A percentile compares a stretch with the other conserved stretches of the same genome.
Conservation (phyloP, 1,140 invertebrate species). For the Psix sp. region DNA sequence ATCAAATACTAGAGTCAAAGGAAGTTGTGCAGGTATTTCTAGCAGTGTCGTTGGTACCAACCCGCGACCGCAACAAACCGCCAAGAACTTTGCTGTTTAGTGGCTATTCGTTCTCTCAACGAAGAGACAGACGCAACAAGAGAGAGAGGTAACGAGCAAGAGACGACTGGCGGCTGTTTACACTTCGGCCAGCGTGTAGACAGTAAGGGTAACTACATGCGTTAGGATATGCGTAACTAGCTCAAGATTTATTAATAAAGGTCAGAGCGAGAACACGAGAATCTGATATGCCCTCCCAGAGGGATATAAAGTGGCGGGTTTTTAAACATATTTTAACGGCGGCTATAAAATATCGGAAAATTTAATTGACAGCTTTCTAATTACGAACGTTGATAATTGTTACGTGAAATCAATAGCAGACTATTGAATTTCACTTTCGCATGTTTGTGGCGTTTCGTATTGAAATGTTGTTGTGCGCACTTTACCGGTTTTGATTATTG, state of each 20-base stretch:
- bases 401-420: too few relatives aligned
- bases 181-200: slow-evolving; percentile 41
- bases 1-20: slow-evolving; percentile 45
- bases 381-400: too few relatives aligned
- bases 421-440: too few relatives aligned
- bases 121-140: slow-evolving; percentile 12
- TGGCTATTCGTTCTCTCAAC: slow-evolving; percentile 25
- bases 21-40: slow-evolving; percentile 32
- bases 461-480: too few relatives aligned
- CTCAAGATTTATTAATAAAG: slow-evolving; percentile 41
- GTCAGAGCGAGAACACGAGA: slow-evolving; percentile 3
- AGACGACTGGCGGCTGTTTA: slow-evolving; percentile 52
- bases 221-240: slow-evolving; percentile 41
- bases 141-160: slow-evolving; percentile 30
- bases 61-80: slow-evolving; percentile 28
- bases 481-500: too few relatives aligned
- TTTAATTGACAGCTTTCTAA: too few relatives aligned
- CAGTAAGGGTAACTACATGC: slow-evolving; percentile 49
- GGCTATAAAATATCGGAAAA: too few relatives aligned
- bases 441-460: too few relatives aligned
- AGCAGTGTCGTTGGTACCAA: slow-evolving; percentile 28
- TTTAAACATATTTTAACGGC: too few relatives aligned
- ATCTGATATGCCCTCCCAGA: too few relatives aligned
- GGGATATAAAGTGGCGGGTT: too few relatives aligned
- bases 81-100: slow-evolving; percentile 47